Percentiles rank a stretch among this genome's conserved stretches.
Evolutionary conservation across 2,888 invertebrate species (phyloP).

Genomic region (Brachypterus glaber): DNA sequence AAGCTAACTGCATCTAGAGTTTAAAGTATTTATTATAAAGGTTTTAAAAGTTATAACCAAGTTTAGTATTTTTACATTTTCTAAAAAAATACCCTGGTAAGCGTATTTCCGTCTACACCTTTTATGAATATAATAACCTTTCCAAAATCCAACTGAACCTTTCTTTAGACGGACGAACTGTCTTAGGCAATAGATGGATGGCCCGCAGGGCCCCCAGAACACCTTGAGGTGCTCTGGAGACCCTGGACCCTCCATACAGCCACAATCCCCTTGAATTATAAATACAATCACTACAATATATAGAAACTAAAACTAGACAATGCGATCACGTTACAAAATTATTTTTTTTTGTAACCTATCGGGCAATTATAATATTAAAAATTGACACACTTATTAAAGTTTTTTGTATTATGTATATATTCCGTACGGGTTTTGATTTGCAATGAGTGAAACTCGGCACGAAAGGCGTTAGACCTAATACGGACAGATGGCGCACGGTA

Average conservation of each 20-base stretch:
- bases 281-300: slow-evolving; percentile 29
- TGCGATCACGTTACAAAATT: too few relatives aligned
- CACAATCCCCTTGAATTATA: slow-evolving; percentile 28
- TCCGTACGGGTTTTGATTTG: slow-evolving; percentile 32
- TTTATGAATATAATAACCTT: slow-evolving; percentile 72
- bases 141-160: slow-evolving; percentile 72
- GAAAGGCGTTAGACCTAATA: slow-evolving; percentile 41
- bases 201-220: slow-evolving; percentile 14
- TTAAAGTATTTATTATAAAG: too few relatives aligned
- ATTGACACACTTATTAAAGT: slow-evolving; percentile 36
- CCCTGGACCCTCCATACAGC: slow-evolving; percentile 29
- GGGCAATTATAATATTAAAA: too few relatives aligned
- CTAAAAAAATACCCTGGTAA: too few relatives aligned
- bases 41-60: too few relatives aligned
- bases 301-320: too few relatives aligned
- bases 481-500: slow-evolving; percentile 42
- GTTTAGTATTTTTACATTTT: too few relatives aligned
- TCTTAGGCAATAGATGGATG: slow-evolving; percentile 28
- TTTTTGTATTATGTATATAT: slow-evolving; percentile 13
- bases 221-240: slow-evolving; percentile 8
- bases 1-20: too few relatives aligned
- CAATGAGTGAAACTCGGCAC: slow-evolving; percentile 38
- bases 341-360: too few relatives aligned
- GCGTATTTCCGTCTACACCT: slow-evolving; percentile 53
- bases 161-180: slow-evolving; percentile 56